phyloP scores from a whole-genome alignment of 2,888 invertebrate species.

The Erebia ligea region DNA sequence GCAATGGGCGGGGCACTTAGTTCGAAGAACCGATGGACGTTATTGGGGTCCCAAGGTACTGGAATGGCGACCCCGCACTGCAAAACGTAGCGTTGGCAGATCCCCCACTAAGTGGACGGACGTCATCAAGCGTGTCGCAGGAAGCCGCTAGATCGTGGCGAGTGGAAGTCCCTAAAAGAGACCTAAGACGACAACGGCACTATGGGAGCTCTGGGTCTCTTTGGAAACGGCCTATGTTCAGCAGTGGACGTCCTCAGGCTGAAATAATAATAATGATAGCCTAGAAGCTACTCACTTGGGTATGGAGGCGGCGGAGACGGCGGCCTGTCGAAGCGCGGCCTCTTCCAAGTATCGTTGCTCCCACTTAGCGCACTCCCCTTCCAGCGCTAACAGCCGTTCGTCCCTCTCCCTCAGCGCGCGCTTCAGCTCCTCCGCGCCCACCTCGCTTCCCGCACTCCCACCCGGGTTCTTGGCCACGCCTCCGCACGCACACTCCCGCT shows the following conservation, averaged over 20 bases:
- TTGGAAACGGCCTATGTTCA: no score
- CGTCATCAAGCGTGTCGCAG: no score
- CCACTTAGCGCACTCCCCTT: constrained; percentile 93
- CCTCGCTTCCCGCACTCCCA: constrained; percentile 60
- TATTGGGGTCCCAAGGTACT: no score
- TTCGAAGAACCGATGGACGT: no score
- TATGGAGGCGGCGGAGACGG: constrained; percentile 90
- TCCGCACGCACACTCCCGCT: constrained; percentile 37
- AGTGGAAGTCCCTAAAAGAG: no score
- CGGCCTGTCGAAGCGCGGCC: constrained; percentile 90
- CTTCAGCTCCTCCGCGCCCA: constrained; percentile 77
- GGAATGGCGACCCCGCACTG: no score
- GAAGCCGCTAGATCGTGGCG: no score
- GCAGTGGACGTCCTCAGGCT: not conserved
- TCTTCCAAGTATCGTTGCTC: constrained; percentile 93
- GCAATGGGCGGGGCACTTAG: no score
- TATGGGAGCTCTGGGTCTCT: no score
- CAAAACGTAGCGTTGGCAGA: no score
- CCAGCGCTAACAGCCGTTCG: constrained; percentile 82
- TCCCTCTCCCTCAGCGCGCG: constrained; percentile 73
- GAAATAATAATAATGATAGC: not conserved
- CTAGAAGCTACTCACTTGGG: constrained; percentile 79
- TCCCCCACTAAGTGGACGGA: no score
- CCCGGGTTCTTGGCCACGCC: constrained; percentile 51
- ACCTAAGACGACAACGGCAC: no score